These are phyloP conservation scores for Schizaphis graminum DNA, from an alignment of 2,888 invertebrate species.

Conservation along the genomic window DNA sequence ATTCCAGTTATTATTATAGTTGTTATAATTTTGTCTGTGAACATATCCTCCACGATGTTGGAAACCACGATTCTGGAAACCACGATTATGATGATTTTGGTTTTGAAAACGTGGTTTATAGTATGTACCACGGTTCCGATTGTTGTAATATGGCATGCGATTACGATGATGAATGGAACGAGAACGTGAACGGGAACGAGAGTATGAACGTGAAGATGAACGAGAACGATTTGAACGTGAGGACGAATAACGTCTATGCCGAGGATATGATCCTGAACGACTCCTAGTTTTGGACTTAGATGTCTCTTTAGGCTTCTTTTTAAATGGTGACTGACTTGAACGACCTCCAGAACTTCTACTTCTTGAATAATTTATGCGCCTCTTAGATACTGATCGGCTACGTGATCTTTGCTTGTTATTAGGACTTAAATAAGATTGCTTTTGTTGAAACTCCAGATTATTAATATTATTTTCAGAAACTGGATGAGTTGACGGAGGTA, in stretches of 20 bases:
- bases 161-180: slow-evolving; percentile 74
- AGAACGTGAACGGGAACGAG: slow-evolving; percentile 67
- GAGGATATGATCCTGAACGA: slow-evolving; percentile 64
- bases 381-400: slow-evolving; percentile 49
- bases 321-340: slow-evolving; percentile 62
- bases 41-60: slow-evolving; percentile 71
- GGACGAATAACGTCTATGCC: slow-evolving; percentile 64
- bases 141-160: slow-evolving; percentile 75
- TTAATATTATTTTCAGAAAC: slow-evolving; percentile 40
- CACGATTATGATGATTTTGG: slow-evolving; percentile 74
- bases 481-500: slow-evolving; percentile 39
- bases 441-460: slow-evolving; percentile 54
- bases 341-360: slow-evolving; percentile 59
- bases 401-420: slow-evolving; percentile 55
- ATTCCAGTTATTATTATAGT: slow-evolving; percentile 69
- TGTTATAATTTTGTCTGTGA: slow-evolving; percentile 68
- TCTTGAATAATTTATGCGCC: slow-evolving; percentile 48
- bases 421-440: slow-evolving; percentile 46
- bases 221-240: slow-evolving; percentile 61
- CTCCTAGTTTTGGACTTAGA: slow-evolving; percentile 56
- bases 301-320: slow-evolving; percentile 54
- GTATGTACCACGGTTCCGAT: slow-evolving; percentile 82
- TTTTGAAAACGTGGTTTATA: slow-evolving; percentile 84
- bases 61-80: slow-evolving; percentile 74
- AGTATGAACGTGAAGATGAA: slow-evolving; percentile 59